These are phyloP conservation scores for Pelosia muscerda DNA, from an alignment of 2,888 invertebrate genomes.

Conservation along the genomic window DNA sequence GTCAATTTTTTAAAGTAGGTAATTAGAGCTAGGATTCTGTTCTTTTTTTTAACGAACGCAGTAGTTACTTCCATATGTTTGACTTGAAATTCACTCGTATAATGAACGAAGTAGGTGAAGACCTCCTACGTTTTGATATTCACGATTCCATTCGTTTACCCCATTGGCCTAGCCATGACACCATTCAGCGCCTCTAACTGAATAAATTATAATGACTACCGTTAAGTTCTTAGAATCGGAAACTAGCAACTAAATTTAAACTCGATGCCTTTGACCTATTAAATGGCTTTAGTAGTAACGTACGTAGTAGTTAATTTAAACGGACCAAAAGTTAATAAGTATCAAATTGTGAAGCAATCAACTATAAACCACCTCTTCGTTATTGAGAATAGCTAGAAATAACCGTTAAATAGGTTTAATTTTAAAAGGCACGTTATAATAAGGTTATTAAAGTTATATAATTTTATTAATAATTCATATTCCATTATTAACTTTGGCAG, in stretches of 20 bases:
- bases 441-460: not conserved
- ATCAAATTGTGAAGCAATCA: constrained; percentile 22
- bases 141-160: not conserved
- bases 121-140: not conserved
- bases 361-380: constrained; percentile 12
- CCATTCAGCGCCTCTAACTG: not conserved
- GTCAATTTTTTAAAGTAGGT: too few relatives aligned
- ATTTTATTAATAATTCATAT: too few relatives aligned
- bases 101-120: too few relatives aligned
- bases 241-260: not conserved
- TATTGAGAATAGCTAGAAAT: constrained; percentile 8
- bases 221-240: not conserved
- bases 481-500: too few relatives aligned
- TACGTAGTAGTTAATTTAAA: not conserved
- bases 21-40: too few relatives aligned
- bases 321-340: constrained; percentile 6
- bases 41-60: too few relatives aligned
- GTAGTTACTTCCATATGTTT: too few relatives aligned
- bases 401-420: constrained; percentile 12
- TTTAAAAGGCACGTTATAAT: not conserved
- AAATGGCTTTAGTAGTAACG: not conserved
- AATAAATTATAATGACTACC: not conserved
- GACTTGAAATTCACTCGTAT: too few relatives aligned
- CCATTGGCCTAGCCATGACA: not conserved
- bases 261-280: not conserved